Conservation (phyloP, 2,797 vertebrate genomes). For the Acanthurus lineatus region DNA sequence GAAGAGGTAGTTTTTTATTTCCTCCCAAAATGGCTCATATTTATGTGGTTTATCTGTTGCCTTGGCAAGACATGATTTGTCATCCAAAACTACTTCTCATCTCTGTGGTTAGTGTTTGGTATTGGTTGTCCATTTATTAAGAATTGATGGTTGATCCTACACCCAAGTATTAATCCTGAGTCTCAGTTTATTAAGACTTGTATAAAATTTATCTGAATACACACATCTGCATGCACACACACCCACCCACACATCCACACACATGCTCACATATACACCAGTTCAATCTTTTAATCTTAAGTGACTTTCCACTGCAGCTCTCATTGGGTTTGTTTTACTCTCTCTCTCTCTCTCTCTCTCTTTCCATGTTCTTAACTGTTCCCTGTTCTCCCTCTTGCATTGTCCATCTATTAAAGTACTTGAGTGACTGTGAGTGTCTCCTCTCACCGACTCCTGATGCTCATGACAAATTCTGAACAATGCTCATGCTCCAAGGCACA, state of each 20-base stretch:
- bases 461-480: background rate
- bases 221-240: background rate
- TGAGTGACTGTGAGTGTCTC: slow-evolving; percentile 5
- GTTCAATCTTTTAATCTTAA: background rate
- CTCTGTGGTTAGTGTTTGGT: too few relatives aligned
- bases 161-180: background rate
- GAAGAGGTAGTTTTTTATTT: background rate
- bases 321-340: background rate
- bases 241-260: background rate
- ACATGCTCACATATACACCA: background rate
- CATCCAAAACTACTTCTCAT: too few relatives aligned
- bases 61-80: too few relatives aligned
- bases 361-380: background rate
- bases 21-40: background rate
- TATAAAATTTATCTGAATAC: background rate
- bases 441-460: background rate
- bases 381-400: too few relatives aligned
- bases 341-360: background rate
- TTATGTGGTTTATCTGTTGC: too few relatives aligned
- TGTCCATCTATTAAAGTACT: slow-evolving; percentile 3
- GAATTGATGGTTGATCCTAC: too few relatives aligned
- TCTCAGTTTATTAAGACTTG: background rate
- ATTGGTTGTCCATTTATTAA: too few relatives aligned
- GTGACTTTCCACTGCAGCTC: background rate
- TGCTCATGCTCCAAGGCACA: background rate